Percentiles rank a stretch among this genome's conserved stretches.
Evolutionary conservation across 2,113 vertebrate genomes (phyloP).

Genomic region (Lamprologus tigripictilis): DNA sequence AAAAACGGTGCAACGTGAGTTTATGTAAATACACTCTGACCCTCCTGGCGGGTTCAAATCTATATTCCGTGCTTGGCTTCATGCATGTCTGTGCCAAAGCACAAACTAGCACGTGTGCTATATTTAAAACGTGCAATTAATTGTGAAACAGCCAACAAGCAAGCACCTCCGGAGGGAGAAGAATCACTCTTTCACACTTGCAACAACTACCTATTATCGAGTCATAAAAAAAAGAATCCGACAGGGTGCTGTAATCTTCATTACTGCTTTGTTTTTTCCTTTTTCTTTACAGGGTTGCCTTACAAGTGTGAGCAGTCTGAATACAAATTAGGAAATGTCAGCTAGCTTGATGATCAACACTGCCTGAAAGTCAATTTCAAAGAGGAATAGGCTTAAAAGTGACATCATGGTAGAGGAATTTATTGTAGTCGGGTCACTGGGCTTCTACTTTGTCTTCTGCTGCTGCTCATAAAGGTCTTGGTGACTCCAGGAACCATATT

Average conservation of each 20-base stretch:
- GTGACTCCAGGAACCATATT: background rate
- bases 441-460: background rate
- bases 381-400: background rate
- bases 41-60: background rate
- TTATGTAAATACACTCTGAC: background rate
- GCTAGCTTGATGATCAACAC: background rate
- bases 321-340: background rate
- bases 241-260: constrained; percentile 28
- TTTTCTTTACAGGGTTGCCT: background rate
- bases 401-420: constrained; percentile 41
- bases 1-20: background rate
- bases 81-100: background rate
- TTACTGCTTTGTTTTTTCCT: background rate
- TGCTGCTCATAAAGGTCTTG: background rate
- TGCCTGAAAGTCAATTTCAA: background rate
- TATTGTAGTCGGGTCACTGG: background rate
- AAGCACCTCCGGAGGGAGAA: background rate
- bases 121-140: background rate
- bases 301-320: background rate
- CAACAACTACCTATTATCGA: constrained; percentile 38
- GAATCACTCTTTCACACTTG: background rate
- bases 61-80: background rate
- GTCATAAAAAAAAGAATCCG: constrained; percentile 28
- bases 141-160: background rate
- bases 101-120: background rate